These are phyloP conservation scores for Tachina lurida DNA, from an alignment of 2,888 invertebrate species.

Conservation along the genomic window DNA sequence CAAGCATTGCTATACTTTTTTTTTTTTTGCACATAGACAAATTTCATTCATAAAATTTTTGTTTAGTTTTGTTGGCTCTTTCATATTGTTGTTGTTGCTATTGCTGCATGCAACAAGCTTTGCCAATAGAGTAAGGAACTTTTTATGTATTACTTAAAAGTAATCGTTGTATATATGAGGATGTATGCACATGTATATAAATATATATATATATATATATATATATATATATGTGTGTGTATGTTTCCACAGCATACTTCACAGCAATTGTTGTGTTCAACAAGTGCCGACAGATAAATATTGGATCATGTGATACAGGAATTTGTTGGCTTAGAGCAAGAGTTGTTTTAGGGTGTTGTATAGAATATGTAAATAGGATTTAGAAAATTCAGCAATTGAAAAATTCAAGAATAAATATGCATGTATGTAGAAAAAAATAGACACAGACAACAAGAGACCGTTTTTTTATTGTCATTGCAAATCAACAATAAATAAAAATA, in stretches of 20 bases:
- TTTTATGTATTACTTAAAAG: constrained; percentile 34
- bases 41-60: constrained; percentile 65
- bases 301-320: constrained; percentile 45
- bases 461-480: too few species aligned
- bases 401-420: neutral
- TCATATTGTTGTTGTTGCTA: constrained; percentile 15
- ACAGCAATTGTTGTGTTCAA: constrained; percentile 48
- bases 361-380: neutral
- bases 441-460: too few species aligned
- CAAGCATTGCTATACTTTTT: neutral
- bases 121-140: neutral
- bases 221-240: constrained; percentile 7
- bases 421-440: neutral
- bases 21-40: constrained; percentile 30
- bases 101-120: constrained; percentile 65
- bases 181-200: too few species aligned
- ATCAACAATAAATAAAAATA: too few species aligned
- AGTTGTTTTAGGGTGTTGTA: neutral
- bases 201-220: neutral
- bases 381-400: neutral
- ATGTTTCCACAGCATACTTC: constrained; percentile 18
- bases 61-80: constrained; percentile 48
- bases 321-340: constrained; percentile 10
- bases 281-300: constrained; percentile 58
- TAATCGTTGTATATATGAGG: constrained; percentile 13